Evolutionary conservation across 2,888 invertebrate species (phyloP).

Genomic region (Agonum fuliginosum): DNA sequence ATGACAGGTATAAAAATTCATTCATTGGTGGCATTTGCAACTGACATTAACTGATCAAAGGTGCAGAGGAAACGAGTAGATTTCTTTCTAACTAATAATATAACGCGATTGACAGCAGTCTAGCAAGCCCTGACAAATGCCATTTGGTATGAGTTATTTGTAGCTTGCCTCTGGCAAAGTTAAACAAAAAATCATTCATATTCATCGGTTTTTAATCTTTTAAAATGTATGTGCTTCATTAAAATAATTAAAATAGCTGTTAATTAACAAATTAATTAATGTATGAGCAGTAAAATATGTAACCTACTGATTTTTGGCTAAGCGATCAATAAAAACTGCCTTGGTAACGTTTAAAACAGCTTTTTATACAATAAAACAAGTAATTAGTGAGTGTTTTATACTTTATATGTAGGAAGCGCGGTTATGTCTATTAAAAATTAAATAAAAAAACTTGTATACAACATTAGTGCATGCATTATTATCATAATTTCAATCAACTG

Average conservation of each 20-base stretch:
- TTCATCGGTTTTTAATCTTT: not conserved
- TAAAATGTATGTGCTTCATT: slow-evolving; percentile 34
- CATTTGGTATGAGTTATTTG: slow-evolving; percentile 49
- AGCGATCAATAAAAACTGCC: slow-evolving; percentile 8
- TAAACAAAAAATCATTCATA: slow-evolving; percentile 21
- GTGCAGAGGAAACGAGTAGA: not conserved
- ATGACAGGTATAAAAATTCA: not conserved
- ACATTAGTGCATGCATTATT: slow-evolving; percentile 9
- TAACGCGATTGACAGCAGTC: slow-evolving; percentile 44
- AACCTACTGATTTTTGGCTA: slow-evolving; percentile 6
- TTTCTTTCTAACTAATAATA: slow-evolving; percentile 32
- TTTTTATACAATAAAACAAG: slow-evolving; percentile 1
- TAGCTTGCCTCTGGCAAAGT: slow-evolving; percentile 48
- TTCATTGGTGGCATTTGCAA: not conserved
- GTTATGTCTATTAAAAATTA: slow-evolving; percentile 2
- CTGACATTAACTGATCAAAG: slow-evolving; percentile 19
- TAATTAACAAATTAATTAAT: slow-evolving; percentile 36
- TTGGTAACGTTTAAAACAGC: slow-evolving; percentile 7
- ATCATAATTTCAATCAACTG: not conserved
- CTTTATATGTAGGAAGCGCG: slow-evolving; percentile 5
- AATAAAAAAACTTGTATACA: slow-evolving; percentile 36
- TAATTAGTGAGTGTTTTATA: slow-evolving; percentile 30
- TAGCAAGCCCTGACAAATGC: slow-evolving; percentile 51
- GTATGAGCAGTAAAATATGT: not conserved
- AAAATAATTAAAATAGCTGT: slow-evolving; percentile 34